Percentiles rank a stretch among this genome's conserved stretches.
Conservation (phyloP, 2,113 vertebrate genomes). For the Hippocampus mohnikei region DNA sequence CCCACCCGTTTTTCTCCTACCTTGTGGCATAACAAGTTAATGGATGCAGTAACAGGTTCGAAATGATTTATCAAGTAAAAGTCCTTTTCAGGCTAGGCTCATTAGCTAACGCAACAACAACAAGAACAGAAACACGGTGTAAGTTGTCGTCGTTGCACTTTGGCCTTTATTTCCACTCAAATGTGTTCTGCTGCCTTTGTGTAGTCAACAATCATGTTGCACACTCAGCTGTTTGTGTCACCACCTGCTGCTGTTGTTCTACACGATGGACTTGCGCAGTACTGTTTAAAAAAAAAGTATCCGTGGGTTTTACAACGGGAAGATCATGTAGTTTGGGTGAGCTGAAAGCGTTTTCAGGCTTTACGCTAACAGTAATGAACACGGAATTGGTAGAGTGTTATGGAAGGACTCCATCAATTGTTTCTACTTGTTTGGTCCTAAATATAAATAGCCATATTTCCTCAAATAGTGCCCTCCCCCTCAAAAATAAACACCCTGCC, state of each 20-base stretch:
- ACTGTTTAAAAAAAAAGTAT: constrained; percentile 20
- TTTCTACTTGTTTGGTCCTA: neutral
- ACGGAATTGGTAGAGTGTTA: constrained; percentile 47
- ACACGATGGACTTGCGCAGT: constrained; percentile 3
- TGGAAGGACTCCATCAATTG: constrained; percentile 28
- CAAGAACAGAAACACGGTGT: neutral
- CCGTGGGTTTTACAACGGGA: neutral
- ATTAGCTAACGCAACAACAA: constrained; percentile 7
- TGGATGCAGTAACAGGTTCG: constrained; percentile 24
- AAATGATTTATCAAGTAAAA: constrained; percentile 28
- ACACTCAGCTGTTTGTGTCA: constrained; percentile 22
- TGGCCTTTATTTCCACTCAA: constrained; percentile 10
- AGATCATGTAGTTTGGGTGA: constrained; percentile 27
- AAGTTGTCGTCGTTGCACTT: constrained; percentile 26
- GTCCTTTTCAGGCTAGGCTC: constrained; percentile 8
- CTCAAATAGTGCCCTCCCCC: neutral
- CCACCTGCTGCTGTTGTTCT: constrained; percentile 12
- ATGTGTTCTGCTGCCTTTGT: constrained; percentile 12
- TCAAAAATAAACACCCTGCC: neutral
- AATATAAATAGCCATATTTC: neutral
- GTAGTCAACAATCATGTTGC: constrained; percentile 14
- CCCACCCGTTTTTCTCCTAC: constrained; percentile 47
- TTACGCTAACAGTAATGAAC: constrained; percentile 16
- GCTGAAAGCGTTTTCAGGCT: constrained; percentile 25
- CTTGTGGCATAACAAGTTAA: constrained; percentile 57